Evolutionary conservation across 2,888 invertebrate genomes (phyloP), one percentile per base, ranked within the genome.

Genomic region (Apeira syringaria): DNA sequence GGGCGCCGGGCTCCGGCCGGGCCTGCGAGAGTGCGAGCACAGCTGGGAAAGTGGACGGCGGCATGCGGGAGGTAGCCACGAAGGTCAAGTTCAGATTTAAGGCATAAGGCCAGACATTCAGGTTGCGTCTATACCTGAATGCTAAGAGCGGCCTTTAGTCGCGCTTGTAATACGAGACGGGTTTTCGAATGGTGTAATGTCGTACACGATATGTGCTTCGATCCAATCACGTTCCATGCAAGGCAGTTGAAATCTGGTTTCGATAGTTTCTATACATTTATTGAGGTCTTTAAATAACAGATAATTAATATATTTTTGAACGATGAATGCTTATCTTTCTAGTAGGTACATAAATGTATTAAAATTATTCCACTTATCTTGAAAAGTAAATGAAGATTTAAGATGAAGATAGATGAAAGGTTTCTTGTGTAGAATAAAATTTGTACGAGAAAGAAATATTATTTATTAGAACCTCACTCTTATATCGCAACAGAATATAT

Each of bases 81-180:
- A 83, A 83, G 84, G 85, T 85, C 85, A 86, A 86, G 85, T 81
- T 83, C 82, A 80, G 58, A 47, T 52, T 58, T 58, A 28, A 43
- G 29, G 28, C 24, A 17, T 17, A 59, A 64, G 64, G 61, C 51
- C 61, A 54, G 46, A 58, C 55, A 63, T 58, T 64, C 59, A 61
- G 60, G 56, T 61, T 57, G 36, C 30, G 37, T 18, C 46, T 47
- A 33, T 33, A 33, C 12, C 44, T 48, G 57, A 52, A 61, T 61
- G 54, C 54, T 50, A 31, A 50, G 53, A 33, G 56, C 40, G 50
- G 53, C 50, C 50, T 59, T 59, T 53, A 47, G 40, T 29, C 38
- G 42, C 41, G 34, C 48, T 54, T 49, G 49, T 34, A 53, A 51
- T 44, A 53, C 57, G 46, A 56, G 41, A 47, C 42, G 42, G 11